phyloP scores from a whole-genome alignment of 1,140 invertebrate genomes.

The Thaumatotibia leucotreta region DNA sequence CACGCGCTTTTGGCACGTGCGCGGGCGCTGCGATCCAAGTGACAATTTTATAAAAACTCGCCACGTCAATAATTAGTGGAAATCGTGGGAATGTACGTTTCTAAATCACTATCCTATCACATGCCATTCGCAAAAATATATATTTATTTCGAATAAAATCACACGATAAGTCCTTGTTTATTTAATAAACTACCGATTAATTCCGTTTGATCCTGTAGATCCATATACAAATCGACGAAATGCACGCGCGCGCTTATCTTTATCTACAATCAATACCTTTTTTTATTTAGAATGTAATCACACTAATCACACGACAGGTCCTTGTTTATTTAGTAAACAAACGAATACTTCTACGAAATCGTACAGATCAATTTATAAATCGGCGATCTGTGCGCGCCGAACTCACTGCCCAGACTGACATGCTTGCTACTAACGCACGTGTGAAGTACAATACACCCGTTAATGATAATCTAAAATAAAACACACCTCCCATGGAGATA shows the following conservation, averaged over 20 bases:
- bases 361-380: conserved; percentile 27
- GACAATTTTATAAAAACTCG: conserved; percentile 34
- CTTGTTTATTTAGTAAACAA: background rate
- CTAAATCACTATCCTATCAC: background rate
- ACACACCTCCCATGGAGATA: conserved; percentile 54
- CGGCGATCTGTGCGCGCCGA: conserved; percentile 40
- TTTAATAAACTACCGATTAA: too few relatives aligned
- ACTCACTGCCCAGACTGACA: conserved; percentile 51
- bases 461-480: conserved; percentile 71
- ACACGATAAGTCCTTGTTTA: background rate
- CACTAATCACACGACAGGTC: too few relatives aligned
- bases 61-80: background rate
- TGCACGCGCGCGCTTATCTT: too few relatives aligned
- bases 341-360: conserved; percentile 18
- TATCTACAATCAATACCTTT: too few relatives aligned
- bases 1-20: conserved; percentile 68
- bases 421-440: conserved; percentile 42
- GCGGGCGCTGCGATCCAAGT: conserved; percentile 51
- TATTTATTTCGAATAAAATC: conserved; percentile 7
- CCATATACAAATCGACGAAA: too few relatives aligned
- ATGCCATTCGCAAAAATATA: background rate
- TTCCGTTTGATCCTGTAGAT: too few relatives aligned
- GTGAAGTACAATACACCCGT: conserved; percentile 47
- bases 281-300: too few relatives aligned
- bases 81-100: background rate